Base-by-base conservation (phyloP, 2,113 vertebrate genomes). In the Pelobates fuscus region DNA sequence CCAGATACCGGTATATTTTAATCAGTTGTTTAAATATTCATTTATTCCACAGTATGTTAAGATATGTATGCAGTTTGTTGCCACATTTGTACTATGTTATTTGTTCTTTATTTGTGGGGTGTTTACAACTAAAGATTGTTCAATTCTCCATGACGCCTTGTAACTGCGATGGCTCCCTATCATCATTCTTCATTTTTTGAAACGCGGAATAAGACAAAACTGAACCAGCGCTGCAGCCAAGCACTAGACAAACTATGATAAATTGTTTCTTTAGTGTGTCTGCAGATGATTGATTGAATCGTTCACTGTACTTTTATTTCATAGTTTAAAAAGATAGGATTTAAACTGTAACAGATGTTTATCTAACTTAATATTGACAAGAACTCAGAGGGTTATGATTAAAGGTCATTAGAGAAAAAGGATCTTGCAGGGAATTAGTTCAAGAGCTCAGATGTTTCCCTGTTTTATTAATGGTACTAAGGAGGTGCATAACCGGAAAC, bases 381-480 rank as follows among this genome's bases (percentile, higher is more conserved):
- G 63, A 60, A 24, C 54, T 17, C 64, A 76, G 72, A 67, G 63
- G 63, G 54, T 67, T 76, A 76, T 59, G 63, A 67, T 67, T 67
- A 49, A 76, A 76, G 54, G 72, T 60, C 63, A 76, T 67, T 67
- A 58, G 24, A 59, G 52, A 71, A 32, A 43, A 32, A 49, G 32
- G 29, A 27, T 46, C 25, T 59, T 60, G 72, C 46, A 59, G 55
- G 37, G 54, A 57, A 76, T 60, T 49, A 67, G 32, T 74, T 37
- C 71, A 66, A 54, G 52, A 66, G 49, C 59, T 62, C 70, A 62
- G 59, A 71, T 72, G 70, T 74, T 66, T 57, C 44, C 41, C 24
- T 75, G 63, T 67, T 41, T 46, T 67, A 67, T 76, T 76, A 63
- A 67, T 67, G 64, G 20, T 46, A 18, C 58, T 10, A 57, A 24